Conservation (phyloP, 1,140 invertebrate species). For the Araneus ventricosus region DNA sequence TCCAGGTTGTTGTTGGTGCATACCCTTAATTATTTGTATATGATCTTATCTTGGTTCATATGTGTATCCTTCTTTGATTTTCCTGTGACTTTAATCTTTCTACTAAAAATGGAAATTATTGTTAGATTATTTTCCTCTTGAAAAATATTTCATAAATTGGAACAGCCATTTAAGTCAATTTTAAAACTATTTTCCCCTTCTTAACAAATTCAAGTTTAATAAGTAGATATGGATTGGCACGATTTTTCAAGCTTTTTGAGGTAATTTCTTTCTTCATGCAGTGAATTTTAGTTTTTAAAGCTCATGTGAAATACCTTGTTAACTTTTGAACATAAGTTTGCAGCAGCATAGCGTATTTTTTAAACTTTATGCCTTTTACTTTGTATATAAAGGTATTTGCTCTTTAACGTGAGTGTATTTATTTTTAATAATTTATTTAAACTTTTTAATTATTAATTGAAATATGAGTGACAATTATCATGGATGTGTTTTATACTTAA, state of each 20-base stretch:
- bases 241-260: not conserved
- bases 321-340: too few species aligned
- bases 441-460: too few species aligned
- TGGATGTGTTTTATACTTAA: too few species aligned
- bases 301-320: too few species aligned
- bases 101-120: not conserved
- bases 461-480: too few species aligned
- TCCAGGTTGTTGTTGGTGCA: conserved; percentile 66
- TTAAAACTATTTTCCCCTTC: not conserved
- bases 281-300: too few species aligned
- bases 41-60: not conserved
- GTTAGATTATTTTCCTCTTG: not conserved
- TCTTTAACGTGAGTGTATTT: too few species aligned
- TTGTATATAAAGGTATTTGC: too few species aligned
- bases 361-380: too few species aligned
- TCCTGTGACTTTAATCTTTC: not conserved
- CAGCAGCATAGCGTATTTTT: too few species aligned
- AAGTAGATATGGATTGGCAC: conserved; percentile 31
- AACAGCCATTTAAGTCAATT: not conserved
- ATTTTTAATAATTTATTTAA: too few species aligned
- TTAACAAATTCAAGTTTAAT: not conserved
- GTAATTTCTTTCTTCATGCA: not conserved
- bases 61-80: not conserved
- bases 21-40: conserved; percentile 44
- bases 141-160: not conserved